Conservation (phyloP, 2,888 invertebrate genomes). For the Tiliacea aurago region DNA sequence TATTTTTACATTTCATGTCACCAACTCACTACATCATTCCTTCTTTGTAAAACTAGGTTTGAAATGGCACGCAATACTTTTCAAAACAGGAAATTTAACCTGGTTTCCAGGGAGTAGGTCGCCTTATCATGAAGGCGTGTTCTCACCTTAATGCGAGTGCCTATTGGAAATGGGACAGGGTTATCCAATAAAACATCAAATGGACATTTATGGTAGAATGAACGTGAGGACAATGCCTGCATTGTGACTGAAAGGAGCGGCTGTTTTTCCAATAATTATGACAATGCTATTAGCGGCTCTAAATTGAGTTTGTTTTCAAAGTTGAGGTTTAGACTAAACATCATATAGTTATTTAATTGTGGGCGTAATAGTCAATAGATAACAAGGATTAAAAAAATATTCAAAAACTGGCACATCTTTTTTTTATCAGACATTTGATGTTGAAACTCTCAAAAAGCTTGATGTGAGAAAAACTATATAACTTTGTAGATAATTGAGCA, state of each 20-base stretch:
- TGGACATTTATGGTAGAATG: slow-evolving; percentile 52
- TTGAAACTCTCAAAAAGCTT: too few species aligned
- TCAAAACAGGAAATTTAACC: slow-evolving; percentile 69
- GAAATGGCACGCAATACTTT: slow-evolving; percentile 39
- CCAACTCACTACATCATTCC: neutral
- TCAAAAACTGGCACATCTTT: too few species aligned
- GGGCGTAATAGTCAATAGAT: too few species aligned
- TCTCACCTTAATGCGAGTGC: slow-evolving; percentile 56
- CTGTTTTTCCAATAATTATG: slow-evolving; percentile 27
- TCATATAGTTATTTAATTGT: too few species aligned
- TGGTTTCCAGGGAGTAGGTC: slow-evolving; percentile 64
- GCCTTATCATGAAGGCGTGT: slow-evolving; percentile 62
- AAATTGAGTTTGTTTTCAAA: neutral
- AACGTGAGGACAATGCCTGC: slow-evolving; percentile 32
- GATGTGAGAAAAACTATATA: too few species aligned
- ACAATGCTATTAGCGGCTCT: neutral
- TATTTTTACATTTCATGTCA: neutral
- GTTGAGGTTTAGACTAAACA: neutral
- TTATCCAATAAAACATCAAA: slow-evolving; percentile 57
- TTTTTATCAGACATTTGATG: too few species aligned
- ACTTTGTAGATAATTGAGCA: too few species aligned
- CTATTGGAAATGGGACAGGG: slow-evolving; percentile 53
- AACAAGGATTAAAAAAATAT: too few species aligned
- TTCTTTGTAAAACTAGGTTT: slow-evolving; percentile 13
- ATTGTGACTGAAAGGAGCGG: slow-evolving; percentile 21